Base-by-base conservation (phyloP, 2,113 vertebrate species). In the Mola mola region DNA sequence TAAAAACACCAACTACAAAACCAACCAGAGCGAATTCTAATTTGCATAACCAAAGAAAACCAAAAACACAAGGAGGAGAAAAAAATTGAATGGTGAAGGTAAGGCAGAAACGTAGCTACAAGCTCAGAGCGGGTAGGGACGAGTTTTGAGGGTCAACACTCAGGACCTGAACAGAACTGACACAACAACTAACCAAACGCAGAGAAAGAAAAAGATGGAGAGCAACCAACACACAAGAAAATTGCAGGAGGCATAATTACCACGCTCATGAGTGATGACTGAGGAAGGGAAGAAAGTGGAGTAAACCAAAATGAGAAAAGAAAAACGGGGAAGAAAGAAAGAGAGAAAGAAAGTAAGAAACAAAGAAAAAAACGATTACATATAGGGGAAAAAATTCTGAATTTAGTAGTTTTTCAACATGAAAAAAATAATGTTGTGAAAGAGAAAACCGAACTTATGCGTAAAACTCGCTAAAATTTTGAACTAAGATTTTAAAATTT, bases 261-360 rank as follows among this genome's bases (percentile, higher is more conserved):
- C 95, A 94, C 90, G 93, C 90, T 96, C 94, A 95, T 95, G 93
- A 93, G 90, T 94, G 94, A 94, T 94, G 94, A 94, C 95, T 96
- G 95, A 94, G 91, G 92, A 92, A 91, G 82, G 91, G 91, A 92
- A 80, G 90, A 92, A 88, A 89, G 91, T 78, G 93, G 90, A 93
- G 91, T 91, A 91, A 92, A 92, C 73, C 81, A 93, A 92, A 87
- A 88, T 86, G 89, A 92, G 88, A 80, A 84, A 90, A 87, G 64
- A 91, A 92, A 68, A 62, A 82, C 71, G 44, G 56, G 69, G 71
- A 77, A 61, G 65, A 75, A 82, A 87, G 70, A 93, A 90, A 68
- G 80, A 79, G 53, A 73, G 84, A 88, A 88, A 93, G 66, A 82
- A 86, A 88, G 75, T 91, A 90, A 76, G 81, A 83, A 67, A 74